Conservation (phyloP, 2,888 invertebrate genomes). For the Dolomedes plantarius region DNA sequence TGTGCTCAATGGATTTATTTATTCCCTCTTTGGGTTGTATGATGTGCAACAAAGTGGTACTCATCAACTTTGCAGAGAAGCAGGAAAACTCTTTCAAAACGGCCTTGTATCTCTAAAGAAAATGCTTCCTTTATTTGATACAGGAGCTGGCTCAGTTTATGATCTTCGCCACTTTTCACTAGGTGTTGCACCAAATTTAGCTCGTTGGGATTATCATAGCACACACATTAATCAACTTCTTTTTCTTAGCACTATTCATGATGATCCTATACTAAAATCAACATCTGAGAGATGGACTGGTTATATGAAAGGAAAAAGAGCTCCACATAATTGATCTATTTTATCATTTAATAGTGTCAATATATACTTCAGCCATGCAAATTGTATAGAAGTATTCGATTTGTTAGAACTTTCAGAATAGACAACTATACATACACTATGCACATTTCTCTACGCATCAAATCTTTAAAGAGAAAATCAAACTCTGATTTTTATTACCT, state of each 20-base stretch:
- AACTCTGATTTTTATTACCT: not conserved
- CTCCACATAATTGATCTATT: conserved; percentile 87
- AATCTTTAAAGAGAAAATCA: not conserved
- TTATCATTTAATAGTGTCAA: not conserved
- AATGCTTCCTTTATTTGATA: conserved; percentile 93
- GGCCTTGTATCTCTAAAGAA: conserved; percentile 91
- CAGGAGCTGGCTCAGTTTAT: conserved; percentile 95
- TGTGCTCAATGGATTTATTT: conserved; percentile 98
- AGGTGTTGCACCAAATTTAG: conserved; percentile 93
- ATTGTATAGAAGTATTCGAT: not conserved
- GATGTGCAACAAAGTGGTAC: conserved; percentile 84
- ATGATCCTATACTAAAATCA: conserved; percentile 86
- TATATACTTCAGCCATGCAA: not conserved
- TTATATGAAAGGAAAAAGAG: conserved; percentile 95
- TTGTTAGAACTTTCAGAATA: not conserved
- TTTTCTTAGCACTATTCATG: conserved; percentile 89
- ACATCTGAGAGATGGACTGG: conserved; percentile 95
- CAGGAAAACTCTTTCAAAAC: conserved; percentile 86
- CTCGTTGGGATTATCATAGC: conserved; percentile 99
- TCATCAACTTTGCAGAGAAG: conserved; percentile 75
- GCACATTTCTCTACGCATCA: conserved; percentile 4
- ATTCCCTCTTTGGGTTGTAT: conserved; percentile 95
- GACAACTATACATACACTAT: not conserved
- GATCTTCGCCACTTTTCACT: conserved; percentile 95
- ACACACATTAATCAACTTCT: conserved; percentile 94